Evolutionary conservation across 2,113 vertebrate species (phyloP), one percentile per base, ranked within the genome.

Genomic region (Mobula hypostoma): DNA sequence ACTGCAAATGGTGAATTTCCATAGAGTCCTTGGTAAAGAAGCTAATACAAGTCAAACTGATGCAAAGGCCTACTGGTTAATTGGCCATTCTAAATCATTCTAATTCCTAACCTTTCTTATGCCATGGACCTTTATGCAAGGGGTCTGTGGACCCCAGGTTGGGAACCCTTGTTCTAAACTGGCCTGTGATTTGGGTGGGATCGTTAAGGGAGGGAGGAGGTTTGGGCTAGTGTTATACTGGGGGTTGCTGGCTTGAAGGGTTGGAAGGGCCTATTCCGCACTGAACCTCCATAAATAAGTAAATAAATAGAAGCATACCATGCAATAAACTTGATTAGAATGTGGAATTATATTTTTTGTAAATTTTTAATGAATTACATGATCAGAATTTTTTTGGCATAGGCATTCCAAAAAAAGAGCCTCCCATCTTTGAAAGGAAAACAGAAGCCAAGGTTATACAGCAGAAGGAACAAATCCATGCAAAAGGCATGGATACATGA

Each of bases 331-430:
- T 63, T 29, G 15, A 7, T 87, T 63, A 9, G 27, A 88, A 88
- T 63, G 27, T 88, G 24, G 48, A n/a, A 29, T 63, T 88, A n/a
- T 61, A 11, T 48, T 48, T 48, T 48, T 48, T 48, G 48, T n/a
- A 19, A 11, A 58, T 87, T 24, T 29, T 87, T 87, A 24, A 0
- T 0, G 29, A 87, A 61, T 87, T 24, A 61, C 17, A 66, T 66
- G 32, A n/a, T 68, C n/a, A 15, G 85, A 90, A 32, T 14, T 90
- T 5, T 19, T 90, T 90, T 90, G 85, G 66, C 29, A 66, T 90
- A 27, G 11, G 91, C 91, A 93, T 93, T 93, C 91, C 91, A 93
- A 93, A 74, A 92, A 93, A 76, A 48, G 36, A 93, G 12, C 68
- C 70, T 48, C 87, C 91, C 70, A 56, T 93, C 9, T 15, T 93